These are phyloP conservation scores for Montipora efflorescens DNA, from an alignment of 64 coral and sea anemone genomes.

Conservation along the genomic window DNA sequence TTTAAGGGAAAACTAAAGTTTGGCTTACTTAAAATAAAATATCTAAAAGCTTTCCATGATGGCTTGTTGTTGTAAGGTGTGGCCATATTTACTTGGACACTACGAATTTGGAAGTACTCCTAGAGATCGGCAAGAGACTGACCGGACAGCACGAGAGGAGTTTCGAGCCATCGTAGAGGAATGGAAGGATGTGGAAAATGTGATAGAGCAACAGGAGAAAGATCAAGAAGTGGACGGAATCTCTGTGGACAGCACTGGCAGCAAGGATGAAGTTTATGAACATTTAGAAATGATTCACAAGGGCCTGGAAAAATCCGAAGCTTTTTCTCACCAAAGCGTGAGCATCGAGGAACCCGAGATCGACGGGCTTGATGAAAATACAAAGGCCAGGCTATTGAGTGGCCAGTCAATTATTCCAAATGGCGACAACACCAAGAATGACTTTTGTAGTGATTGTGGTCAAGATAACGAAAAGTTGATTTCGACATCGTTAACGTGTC, in stretches of 20 bases:
- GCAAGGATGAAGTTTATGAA: conserved; percentile 93
- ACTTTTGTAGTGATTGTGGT: conserved; percentile 85
- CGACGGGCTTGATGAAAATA: conserved; percentile 60
- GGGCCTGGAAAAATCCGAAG: conserved; percentile 62
- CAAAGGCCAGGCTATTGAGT: conserved; percentile 62
- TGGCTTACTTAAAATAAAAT: background rate
- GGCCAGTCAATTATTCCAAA: conserved; percentile 61
- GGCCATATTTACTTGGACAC: conserved; percentile 93
- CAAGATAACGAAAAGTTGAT: conserved; percentile 60
- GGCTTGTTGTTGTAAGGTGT: conserved; percentile 70
- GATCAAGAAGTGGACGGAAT: conserved; percentile 90
- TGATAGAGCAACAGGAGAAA: conserved; percentile 74
- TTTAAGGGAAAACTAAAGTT: background rate
- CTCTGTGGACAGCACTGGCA: conserved; percentile 89
- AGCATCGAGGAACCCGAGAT: conserved; percentile 87
- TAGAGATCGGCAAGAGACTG: conserved; percentile 60
- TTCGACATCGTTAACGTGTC: conserved; percentile 54
- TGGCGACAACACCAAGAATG: conserved; percentile 83
- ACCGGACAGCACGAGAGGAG: conserved; percentile 54
- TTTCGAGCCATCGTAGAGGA: conserved; percentile 76
- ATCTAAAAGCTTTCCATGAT: background rate
- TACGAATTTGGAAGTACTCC: conserved; percentile 92
- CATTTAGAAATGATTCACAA: conserved; percentile 90
- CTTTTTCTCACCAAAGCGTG: conserved; percentile 49
- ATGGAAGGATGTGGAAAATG: conserved; percentile 90